These are phyloP conservation scores for Drosophila chauvacae DNA, from an alignment of 1,140 invertebrate species.

Conservation along the genomic window DNA sequence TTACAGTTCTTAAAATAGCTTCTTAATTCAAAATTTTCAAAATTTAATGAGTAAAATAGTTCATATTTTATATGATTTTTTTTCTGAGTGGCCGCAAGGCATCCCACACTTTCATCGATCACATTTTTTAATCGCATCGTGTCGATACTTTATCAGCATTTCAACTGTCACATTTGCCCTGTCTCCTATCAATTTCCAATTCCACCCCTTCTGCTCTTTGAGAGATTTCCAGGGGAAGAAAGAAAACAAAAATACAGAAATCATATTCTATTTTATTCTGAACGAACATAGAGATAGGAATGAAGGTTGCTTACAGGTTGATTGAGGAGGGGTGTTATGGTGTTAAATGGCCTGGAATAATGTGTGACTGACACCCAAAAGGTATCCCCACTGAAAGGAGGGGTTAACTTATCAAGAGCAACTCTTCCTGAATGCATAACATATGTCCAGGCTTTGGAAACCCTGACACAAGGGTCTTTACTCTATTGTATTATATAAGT, in stretches of 20 bases:
- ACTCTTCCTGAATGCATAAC: not conserved
- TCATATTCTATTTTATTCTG: constrained; percentile 11
- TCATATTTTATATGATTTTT: not conserved
- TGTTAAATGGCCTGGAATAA: constrained; percentile 28
- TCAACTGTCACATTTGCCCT: constrained; percentile 47
- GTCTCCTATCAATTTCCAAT: constrained; percentile 24
- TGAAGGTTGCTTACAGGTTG: constrained; percentile 21
- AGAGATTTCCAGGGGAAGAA: constrained; percentile 16
- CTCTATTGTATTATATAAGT: constrained; percentile 2
- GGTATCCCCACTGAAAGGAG: constrained; percentile 18
- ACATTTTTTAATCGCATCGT: constrained; percentile 32
- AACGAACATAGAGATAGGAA: constrained; percentile 25
- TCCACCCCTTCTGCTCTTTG: not conserved
- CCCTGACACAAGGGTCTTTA: not conserved
- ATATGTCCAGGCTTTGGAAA: not conserved
- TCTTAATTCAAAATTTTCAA: not conserved
- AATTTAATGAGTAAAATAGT: not conserved
- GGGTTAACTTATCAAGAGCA: constrained; percentile 8
- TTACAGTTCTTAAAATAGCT: not conserved
- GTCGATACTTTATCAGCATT: constrained; percentile 50
- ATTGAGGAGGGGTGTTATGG: constrained; percentile 41
- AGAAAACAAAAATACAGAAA: not conserved
- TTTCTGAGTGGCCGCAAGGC: not conserved
- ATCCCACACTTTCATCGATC: not conserved
- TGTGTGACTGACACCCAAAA: constrained; percentile 25